Conservation (phyloP, 2,113 vertebrate species). For the Aramus guarauna region DNA sequence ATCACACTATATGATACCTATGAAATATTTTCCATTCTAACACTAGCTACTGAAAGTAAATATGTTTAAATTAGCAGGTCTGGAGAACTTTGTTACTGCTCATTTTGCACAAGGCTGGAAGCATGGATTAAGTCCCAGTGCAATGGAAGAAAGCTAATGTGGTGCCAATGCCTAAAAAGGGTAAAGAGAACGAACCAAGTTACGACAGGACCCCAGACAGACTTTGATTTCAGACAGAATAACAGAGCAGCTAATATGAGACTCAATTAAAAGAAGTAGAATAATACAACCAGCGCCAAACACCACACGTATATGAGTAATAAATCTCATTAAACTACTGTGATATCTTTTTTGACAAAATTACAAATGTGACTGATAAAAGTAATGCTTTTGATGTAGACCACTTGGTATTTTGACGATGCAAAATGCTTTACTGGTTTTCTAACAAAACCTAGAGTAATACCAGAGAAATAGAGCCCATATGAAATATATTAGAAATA, state of each 20-base stretch:
- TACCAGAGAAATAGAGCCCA: not conserved
- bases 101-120: not conserved
- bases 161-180: conserved; percentile 16
- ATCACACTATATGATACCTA: not conserved
- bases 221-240: conserved; percentile 17
- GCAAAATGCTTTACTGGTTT: not conserved
- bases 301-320: not conserved
- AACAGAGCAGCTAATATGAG: not conserved
- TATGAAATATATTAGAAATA: not conserved
- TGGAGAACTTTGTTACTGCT: conserved; percentile 20
- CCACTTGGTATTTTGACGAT: not conserved
- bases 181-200: not conserved
- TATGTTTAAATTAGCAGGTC: conserved; percentile 38
- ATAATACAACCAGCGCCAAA: conserved; percentile 18
- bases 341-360: not conserved
- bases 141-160: not conserved
- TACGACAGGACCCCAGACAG: conserved; percentile 20
- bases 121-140: not conserved
- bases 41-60: not conserved
- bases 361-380: not conserved
- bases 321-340: not conserved
- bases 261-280: not conserved
- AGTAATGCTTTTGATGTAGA: not conserved
- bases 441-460: not conserved
- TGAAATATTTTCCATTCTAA: conserved; percentile 30